Evolutionary conservation across 2,888 invertebrate genomes (phyloP), one percentile per base, ranked within the genome.

Genomic region (Eutolmus rufibarbis): DNA sequence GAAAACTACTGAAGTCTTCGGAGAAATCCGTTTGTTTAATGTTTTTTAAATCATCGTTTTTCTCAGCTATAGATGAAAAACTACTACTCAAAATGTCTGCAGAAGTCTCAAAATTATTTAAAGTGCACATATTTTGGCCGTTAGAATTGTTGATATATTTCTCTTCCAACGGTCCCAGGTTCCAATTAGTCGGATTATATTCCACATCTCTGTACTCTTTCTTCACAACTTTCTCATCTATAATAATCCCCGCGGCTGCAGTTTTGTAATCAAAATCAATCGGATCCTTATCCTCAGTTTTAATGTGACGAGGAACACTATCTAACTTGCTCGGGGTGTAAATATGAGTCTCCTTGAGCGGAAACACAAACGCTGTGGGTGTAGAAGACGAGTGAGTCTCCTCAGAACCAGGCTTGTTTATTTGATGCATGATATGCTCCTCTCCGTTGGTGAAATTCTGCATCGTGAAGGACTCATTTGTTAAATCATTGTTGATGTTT

Each of bases 181-280:
- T 43, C 56, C 46, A 56, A 16, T 88, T 86, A 23, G 91, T 91
- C 16, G 92, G 92, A 88, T 92, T 91, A 87, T 93, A 93, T 89
- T 93, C 93, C 78, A 93, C 90, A 90, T 93, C 93, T 37, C 92
- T 91, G 87, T 93, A 93, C 89, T 93, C 93, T 89, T 93, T 93
- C 88, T 92, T 92, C 9, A 93, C 91, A 79, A 93, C 93, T 74
- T 92, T 92, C 88, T 92, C 92, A 88, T 93, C 91, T 78, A 93
- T 93, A 37, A 92, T 91, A 23, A 93, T 92, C 81, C 92, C 92
- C 46, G 92, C 91, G n/a, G 92, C 92, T 19, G 92, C 92, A 34
- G 91, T 91, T 89, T 92, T 92, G 88, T 91, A 92, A 87, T 92
- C 93, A 87, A 92, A 92, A 89, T 92, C 92, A 88, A 92, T 91